Evolutionary conservation across 2,113 vertebrate species (phyloP), one percentile per base, ranked within the genome.

Genomic region (Aegithalos caudatus): DNA sequence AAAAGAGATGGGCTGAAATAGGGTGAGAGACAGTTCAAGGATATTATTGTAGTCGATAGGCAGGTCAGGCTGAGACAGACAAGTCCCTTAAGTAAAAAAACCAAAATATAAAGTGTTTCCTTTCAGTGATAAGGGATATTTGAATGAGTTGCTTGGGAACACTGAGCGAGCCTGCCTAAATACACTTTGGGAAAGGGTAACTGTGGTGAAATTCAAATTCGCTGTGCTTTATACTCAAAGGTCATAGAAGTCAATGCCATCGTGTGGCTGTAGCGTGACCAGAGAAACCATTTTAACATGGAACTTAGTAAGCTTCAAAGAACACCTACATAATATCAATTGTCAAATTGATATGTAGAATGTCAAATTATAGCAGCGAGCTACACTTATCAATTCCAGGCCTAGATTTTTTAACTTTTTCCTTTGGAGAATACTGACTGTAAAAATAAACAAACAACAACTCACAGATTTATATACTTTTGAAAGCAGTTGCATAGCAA

Each of bases 401-500:
- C 10, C 42, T 74, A 56, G 7, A 23, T 37, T 70, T 90, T 90
- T 77, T 35, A 16, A 16, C 5, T 70, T 86, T 81, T 88, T 56
- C 20, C 20, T 73, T 90, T 94, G 35, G 35, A 82, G 58, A 88
- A 58, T 90, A 20, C 29, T 80, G 58, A 1, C 47, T 78, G 38
- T 19, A 81, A 58, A 83, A 69, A 61, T 57, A 91, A 86, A 78
- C 15, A 88, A 86, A 65, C 12, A 90, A 29, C 28, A 90, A 66
- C 64, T 51, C 38, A 22, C 51, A 78, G 44, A 31, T 81, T 78
- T 71, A 74, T 60, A 80, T 28, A 60, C 5, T 14, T 88, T 80
- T 95, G 50, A 57, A 95, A 92, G 50, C 61, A 48, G 81, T 97
- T 94, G 84, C 91, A 70, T 92, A 96, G 94, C 87, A 96, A 95